A percentile compares a stretch with the other conserved stretches of the same genome.
Evolutionary conservation across 2,888 invertebrate species (phyloP).

Genomic region (Melitaea athalia): DNA sequence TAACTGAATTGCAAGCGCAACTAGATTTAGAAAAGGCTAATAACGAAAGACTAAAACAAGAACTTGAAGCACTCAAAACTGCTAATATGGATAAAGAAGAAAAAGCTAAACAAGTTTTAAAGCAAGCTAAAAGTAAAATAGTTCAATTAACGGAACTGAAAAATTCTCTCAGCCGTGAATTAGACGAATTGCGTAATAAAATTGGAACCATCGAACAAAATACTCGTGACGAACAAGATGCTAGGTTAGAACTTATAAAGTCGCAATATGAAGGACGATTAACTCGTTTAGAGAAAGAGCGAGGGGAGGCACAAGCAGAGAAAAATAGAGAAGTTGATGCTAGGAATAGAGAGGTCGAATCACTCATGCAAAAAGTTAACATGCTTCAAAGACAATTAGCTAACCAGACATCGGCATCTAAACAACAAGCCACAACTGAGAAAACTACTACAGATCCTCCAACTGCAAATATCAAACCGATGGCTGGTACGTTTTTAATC

Average conservation of each 20-base stretch:
- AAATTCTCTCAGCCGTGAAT: conserved; percentile 82
- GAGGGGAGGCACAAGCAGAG: conserved; percentile 84
- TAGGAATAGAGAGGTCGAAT: conserved; percentile 84
- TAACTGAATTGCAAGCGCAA: conserved; percentile 69
- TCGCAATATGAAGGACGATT: conserved; percentile 87
- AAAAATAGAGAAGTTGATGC: conserved; percentile 85
- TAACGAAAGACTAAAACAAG: conserved; percentile 85
- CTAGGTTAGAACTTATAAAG: conserved; percentile 83
- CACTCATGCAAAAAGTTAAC: conserved; percentile 86
- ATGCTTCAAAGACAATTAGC: conserved; percentile 87
- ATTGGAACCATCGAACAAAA: conserved; percentile 77
- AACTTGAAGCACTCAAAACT: conserved; percentile 83
- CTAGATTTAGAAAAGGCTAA: conserved; percentile 78
- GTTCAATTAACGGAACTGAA: conserved; percentile 87
- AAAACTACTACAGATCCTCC: conserved; percentile 83
- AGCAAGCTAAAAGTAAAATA: conserved; percentile 89
- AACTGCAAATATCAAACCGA: conserved; percentile 97
- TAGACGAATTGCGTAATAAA: conserved; percentile 78
- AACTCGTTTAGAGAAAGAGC: conserved; percentile 87
- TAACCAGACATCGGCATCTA: conserved; percentile 86
- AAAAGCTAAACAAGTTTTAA: conserved; percentile 85
- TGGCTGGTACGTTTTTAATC: conserved; percentile 86
- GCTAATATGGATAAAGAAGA: conserved; percentile 84
- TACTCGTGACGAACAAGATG: conserved; percentile 81
- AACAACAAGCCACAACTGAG: conserved; percentile 81